These are phyloP conservation scores for Sebastolobus alascanus DNA, from an alignment of 2,797 vertebrate genomes.

Conservation along the genomic window DNA sequence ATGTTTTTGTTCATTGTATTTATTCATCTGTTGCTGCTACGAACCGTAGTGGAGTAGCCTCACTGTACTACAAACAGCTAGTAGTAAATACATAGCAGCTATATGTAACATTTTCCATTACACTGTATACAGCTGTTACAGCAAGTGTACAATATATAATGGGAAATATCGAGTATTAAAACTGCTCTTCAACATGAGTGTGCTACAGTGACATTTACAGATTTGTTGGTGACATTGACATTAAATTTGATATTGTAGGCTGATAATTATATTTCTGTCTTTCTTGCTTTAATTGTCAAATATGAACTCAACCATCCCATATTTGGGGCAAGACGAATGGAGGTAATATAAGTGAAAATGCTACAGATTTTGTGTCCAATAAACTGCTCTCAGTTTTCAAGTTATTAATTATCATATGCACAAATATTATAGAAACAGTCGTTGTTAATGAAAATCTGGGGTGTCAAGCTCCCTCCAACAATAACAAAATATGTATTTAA, in stretches of 20 bases:
- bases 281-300: background rate
- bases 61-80: too few species aligned
- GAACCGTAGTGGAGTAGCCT: background rate
- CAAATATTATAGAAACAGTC: too few species aligned
- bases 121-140: background rate
- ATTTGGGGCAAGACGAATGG: rapidly evolving
- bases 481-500: too few species aligned
- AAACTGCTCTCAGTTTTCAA: too few species aligned
- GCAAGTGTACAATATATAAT: background rate
- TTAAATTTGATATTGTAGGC: background rate
- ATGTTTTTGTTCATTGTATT: background rate
- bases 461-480: too few species aligned
- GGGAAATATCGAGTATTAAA: background rate
- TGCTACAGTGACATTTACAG: background rate
- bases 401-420: too few species aligned
- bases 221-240: background rate
- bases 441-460: too few species aligned
- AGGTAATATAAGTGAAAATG: background rate
- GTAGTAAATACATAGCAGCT: background rate
- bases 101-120: background rate
- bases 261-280: background rate
- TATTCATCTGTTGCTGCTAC: background rate
- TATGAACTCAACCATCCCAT: background rate
- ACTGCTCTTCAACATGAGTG: background rate
- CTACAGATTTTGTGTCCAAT: background rate